phyloP scores from a whole-genome alignment of 2,888 invertebrate genomes.

The Eubasilissa splendida region DNA sequence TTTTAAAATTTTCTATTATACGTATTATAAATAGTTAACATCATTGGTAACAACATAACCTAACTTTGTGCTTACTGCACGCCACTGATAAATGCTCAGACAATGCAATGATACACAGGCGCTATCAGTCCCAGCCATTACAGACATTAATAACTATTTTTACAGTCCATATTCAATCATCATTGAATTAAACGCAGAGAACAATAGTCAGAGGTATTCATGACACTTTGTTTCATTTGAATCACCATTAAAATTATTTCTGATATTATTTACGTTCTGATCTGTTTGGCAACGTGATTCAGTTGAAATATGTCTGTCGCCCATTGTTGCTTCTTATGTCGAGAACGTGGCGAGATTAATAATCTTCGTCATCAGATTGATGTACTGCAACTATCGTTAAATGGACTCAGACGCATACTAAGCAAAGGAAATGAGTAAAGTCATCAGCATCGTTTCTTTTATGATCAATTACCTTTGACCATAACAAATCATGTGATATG shows the following conservation, averaged over 20 bases:
- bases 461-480: not conserved
- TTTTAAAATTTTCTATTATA: too few species aligned
- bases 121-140: too few species aligned
- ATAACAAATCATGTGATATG: not conserved
- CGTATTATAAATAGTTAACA: too few species aligned
- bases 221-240: conserved; percentile 31
- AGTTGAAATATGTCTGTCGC: conserved; percentile 30
- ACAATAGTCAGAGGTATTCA: conserved; percentile 37
- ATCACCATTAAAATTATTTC: conserved; percentile 36
- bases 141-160: conserved; percentile 13
- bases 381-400: not conserved
- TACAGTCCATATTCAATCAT: conserved; percentile 4
- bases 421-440: conserved; percentile 15
- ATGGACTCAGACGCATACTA: conserved; percentile 9
- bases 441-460: not conserved
- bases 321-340: conserved; percentile 28
- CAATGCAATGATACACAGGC: too few species aligned
- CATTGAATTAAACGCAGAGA: conserved; percentile 23
- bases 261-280: conserved; percentile 15
- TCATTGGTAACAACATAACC: too few species aligned
- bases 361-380: conserved; percentile 2
- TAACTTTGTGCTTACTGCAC: too few species aligned
- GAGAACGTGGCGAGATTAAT: conserved; percentile 22
- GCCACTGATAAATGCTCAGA: too few species aligned
- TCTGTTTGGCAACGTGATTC: conserved; percentile 37